Base-by-base conservation (phyloP, 2,888 invertebrate species). In the Drosophila lutescens region DNA sequence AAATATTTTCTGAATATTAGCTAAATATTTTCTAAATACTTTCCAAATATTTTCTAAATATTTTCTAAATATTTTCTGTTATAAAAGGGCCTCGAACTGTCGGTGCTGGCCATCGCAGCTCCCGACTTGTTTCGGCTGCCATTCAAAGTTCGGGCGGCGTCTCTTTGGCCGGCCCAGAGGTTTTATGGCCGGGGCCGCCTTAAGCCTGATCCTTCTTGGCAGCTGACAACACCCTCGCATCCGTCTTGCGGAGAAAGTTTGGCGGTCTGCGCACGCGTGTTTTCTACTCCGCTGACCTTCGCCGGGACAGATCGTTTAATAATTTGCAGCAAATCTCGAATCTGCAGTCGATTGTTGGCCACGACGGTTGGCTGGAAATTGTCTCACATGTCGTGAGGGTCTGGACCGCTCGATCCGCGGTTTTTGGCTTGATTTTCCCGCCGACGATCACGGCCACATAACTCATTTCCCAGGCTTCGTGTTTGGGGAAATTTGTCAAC, bases 401-500 rank as follows among this genome's bases (percentile, higher is more conserved):
- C 43, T 59, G 41, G 38, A 60, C 70, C 51, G n/a, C 38, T 32
- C 46, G 51, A 57, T 46, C 67, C 26, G 40, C 40, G 46, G 20
- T 36, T 53, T 53, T 40, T 44, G 62, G 34, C 56, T 59, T 56
- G 46, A 67, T 62, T 74, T 68, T 58, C 44, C 47, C 34, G 55
- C 55, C 60, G 85, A 87, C 56, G 85, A 87, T 81, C 87, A 84
- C 84, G 85, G 86, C 55, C 78, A 81, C 79, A 81, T 86, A 86
- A 86, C 86, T 86, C 88, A 86, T 86, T 66, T 40, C 15, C 40
- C 2, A 34, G n/a, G 74, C 67, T 62, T 86, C 86, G 84, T 90
- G 89, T 87, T 84, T 80, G 78, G 77, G 76, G 78, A 88, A 89
- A 89, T 89, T 89, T 89, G 89, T 89, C 90, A 89, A 89, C 90